These are phyloP conservation scores for Platycheirus albimanus DNA, from an alignment of 2,888 invertebrate genomes.

Conservation along the genomic window DNA sequence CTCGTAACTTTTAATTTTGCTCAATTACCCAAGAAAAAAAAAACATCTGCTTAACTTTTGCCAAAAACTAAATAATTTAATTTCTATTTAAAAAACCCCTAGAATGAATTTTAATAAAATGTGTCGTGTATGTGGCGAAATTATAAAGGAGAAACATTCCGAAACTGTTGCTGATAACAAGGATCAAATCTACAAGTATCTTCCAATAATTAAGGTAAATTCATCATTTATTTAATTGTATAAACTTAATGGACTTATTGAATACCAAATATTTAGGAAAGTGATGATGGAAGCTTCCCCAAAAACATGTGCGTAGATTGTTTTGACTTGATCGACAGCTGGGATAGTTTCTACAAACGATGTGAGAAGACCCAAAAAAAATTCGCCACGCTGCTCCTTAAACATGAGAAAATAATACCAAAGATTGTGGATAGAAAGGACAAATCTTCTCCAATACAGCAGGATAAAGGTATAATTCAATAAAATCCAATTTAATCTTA, in stretches of 20 bases:
- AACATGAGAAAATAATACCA: neutral
- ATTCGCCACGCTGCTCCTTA: conserved; percentile 21
- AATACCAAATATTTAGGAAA: conserved; percentile 18
- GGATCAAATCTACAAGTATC: conserved; percentile 56
- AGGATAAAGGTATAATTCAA: conserved; percentile 18
- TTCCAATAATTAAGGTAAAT: conserved; percentile 60
- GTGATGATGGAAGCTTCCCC: conserved; percentile 33
- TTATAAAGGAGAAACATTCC: neutral
- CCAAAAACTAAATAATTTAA: too few relatives aligned
- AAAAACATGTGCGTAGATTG: conserved; percentile 45
- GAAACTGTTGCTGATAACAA: conserved; percentile 33
- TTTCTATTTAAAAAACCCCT: too few relatives aligned
- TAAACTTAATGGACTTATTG: neutral
- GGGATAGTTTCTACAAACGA: conserved; percentile 61
- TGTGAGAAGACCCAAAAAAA: conserved; percentile 48
- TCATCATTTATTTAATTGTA: neutral
- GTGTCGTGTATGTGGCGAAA: conserved; percentile 57
- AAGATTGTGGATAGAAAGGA: neutral
- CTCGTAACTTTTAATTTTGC: neutral
- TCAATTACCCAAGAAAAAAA: too few relatives aligned
- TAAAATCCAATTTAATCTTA: neutral
- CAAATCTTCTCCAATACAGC: neutral
- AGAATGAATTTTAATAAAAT: conserved; percentile 45
- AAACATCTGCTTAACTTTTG: too few relatives aligned
- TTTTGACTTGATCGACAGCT: conserved; percentile 31